Evolutionary conservation across 2,888 invertebrate genomes (phyloP), one percentile per base, ranked within the genome.

Genomic region (Buathra laborator): DNA sequence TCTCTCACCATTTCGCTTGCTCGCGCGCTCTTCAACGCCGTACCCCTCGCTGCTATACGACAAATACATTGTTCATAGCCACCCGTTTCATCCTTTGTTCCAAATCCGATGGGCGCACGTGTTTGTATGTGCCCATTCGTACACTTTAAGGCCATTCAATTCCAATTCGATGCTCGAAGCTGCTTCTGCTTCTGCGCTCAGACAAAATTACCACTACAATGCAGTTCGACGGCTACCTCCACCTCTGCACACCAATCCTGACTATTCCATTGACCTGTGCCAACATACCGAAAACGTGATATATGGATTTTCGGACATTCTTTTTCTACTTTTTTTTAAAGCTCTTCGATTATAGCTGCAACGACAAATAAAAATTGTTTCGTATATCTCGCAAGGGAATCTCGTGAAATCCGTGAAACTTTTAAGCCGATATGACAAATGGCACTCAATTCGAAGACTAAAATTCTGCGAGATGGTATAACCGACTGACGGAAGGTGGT

Each of bases 71-170:
- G 85, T 75, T 85, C 82, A 79, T 85, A 71, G 79, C 59, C 46
- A 53, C 16, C 62, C 53, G 7, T 7, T 75, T 66, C 29, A 67
- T 71, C 80, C 83, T 76, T 84, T 84, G 83, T 84, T 80, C 53
- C 62, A 66, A 76, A 80, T 59, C 75, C 79, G 70, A 66, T 75
- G 79, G 74, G 68, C 59, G 43, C n/a, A 29, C 70, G 78, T 37
- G 37, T 70, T 70, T 66, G 44, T 67, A 67, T 62, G 56, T 59
- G 32, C 48, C 83, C 51, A 80, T 76, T 64, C 74, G 70, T 75
- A 43, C 70, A 81, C 81, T 85, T 82, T 76, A 82, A 82, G 82
- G 79, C 85, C 85, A 85, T 85, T 76, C 85, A 85, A 85, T 85
- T 85, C 75, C 79, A 59, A 76, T 82, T 80, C 71, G 70, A 85